A percentile compares a stretch with the other conserved stretches of the same genome.
Conservation (phyloP, 2,113 vertebrate species). For the Bothrops jararaca region DNA sequence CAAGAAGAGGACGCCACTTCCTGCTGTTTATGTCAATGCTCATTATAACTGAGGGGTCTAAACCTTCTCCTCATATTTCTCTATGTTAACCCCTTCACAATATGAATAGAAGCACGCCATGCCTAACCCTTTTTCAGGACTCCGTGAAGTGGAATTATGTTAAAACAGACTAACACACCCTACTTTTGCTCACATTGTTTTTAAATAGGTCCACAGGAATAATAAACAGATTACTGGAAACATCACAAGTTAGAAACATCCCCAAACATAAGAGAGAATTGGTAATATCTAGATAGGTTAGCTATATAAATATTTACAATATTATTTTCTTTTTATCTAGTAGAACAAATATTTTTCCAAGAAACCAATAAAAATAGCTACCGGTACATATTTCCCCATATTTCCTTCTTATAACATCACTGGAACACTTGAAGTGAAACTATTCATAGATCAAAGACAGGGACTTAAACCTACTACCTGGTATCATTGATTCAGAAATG, state of each 20-base stretch:
- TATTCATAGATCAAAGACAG: neutral
- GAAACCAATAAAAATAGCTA: neutral
- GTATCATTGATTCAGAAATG: no score
- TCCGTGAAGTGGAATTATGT: neutral
- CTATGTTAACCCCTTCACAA: fast-evolving
- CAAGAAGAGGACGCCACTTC: constrained; percentile 7
- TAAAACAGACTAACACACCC: neutral
- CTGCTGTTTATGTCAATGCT: constrained; percentile 32
- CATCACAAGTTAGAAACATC: neutral
- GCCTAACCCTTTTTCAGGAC: constrained; percentile 4
- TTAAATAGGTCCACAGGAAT: neutral
- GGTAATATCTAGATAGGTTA: neutral
- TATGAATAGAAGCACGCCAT: neutral
- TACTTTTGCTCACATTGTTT: neutral
- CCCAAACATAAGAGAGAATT: neutral
- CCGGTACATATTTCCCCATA: neutral
- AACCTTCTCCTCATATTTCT: neutral
- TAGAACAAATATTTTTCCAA: neutral
- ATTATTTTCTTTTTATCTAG: neutral
- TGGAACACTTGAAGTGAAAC: neutral
- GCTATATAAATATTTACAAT: neutral
- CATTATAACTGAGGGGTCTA: constrained; percentile 13
- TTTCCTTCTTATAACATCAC: neutral
- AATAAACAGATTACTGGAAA: neutral
- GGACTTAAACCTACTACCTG: neutral